Evolutionary conservation across 2,888 invertebrate species (phyloP).

Genomic region (Alviniconcha strummeri): DNA sequence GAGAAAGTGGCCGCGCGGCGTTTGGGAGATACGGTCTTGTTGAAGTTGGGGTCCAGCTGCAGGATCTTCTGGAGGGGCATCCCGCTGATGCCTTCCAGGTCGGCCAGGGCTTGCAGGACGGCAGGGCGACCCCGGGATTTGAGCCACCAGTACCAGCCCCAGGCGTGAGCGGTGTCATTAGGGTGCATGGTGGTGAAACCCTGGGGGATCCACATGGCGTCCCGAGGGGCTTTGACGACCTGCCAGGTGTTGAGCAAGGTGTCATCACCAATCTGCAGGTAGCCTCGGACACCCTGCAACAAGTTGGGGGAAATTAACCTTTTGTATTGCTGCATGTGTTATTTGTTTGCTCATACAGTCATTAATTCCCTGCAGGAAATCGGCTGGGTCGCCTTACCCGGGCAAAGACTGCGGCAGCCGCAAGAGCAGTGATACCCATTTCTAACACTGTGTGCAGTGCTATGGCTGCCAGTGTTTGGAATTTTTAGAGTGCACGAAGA

Average conservation of each 20-base stretch:
- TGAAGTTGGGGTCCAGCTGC: constrained; percentile 13
- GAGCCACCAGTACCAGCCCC: constrained; percentile 30
- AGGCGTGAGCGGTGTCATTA: constrained; percentile 1
- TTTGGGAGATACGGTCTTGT: not conserved
- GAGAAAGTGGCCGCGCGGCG: not conserved
- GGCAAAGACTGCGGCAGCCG: too few relatives aligned
- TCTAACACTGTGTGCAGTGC: too few relatives aligned
- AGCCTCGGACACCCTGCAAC: constrained; percentile 31
- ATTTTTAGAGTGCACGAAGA: too few relatives aligned
- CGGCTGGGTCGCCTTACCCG: too few relatives aligned
- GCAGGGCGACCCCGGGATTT: constrained; percentile 17
- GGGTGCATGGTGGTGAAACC: constrained; percentile 19
- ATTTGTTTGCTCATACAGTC: too few relatives aligned
- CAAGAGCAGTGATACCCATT: too few relatives aligned
- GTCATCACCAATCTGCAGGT: constrained; percentile 38
- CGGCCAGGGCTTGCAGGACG: constrained; percentile 19
- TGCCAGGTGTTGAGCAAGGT: constrained; percentile 32
- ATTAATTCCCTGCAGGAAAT: too few relatives aligned
- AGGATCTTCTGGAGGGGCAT: constrained; percentile 10
- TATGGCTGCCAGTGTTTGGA: too few relatives aligned
- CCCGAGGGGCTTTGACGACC: constrained; percentile 6
- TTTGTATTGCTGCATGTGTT: too few relatives aligned
- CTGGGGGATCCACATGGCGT: constrained; percentile 32
- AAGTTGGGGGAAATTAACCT: too few relatives aligned
- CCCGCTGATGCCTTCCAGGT: constrained; percentile 18